phyloP scores from a whole-genome alignment of 2,888 invertebrate species.

The Argynnis bischoffii region DNA sequence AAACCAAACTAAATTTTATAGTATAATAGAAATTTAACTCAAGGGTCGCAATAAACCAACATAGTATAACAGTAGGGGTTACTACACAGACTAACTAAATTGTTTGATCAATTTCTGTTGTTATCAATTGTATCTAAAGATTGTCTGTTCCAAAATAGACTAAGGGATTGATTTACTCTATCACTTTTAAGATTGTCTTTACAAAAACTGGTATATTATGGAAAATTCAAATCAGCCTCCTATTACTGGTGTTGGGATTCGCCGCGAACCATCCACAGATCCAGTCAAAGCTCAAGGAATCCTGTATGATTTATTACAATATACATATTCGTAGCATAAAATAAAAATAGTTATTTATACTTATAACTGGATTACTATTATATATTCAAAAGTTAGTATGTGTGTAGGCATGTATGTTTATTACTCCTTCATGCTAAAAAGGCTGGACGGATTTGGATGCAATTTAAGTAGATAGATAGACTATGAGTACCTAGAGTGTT shows the following conservation, averaged over 20 bases:
- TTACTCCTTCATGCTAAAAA: no score
- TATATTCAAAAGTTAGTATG: no score
- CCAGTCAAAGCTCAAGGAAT: slow-evolving; percentile 76
- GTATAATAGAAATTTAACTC: no score
- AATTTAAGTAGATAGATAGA: no score
- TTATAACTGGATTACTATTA: no score
- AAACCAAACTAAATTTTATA: no score
- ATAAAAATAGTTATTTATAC: no score
- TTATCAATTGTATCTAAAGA: background rate
- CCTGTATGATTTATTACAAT: slow-evolving; percentile 53
- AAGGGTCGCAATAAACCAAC: background rate
- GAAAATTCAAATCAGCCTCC: slow-evolving; percentile 59
- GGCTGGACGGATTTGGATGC: no score
- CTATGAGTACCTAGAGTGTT: no score
- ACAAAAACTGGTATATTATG: slow-evolving; percentile 47
- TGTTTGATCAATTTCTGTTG: slow-evolving; percentile 25
- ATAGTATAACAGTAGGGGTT: background rate
- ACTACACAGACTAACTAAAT: background rate
- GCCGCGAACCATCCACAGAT: slow-evolving; percentile 65
- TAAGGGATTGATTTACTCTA: background rate
- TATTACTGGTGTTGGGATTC: slow-evolving; percentile 51
- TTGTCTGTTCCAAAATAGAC: no score
- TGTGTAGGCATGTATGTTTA: no score
- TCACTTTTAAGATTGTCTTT: background rate
- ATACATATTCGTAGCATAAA: no score